Evolutionary conservation across 2,888 invertebrate genomes (phyloP), one percentile per base, ranked within the genome.

Genomic region (Gasteruption jaculator): DNA sequence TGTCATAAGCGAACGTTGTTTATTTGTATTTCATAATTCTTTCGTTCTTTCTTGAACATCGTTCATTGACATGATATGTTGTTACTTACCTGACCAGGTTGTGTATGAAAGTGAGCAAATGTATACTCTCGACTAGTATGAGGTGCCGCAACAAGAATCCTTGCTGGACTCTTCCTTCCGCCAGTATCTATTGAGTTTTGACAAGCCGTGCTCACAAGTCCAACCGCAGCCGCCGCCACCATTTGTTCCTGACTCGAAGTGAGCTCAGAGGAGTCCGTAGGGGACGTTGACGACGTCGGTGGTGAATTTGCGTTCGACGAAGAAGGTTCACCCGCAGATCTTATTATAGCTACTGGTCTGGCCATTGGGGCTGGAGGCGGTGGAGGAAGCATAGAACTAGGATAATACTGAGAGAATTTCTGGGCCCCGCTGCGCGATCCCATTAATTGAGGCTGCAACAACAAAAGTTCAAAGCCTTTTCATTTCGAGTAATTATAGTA

Each of bases 321-420:
- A 35, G 75, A 74, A 35, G 79, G 71, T 54, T 79, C 79, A 34
- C 77, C 86, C 58, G 92, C 91, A 41, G 93, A 93, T 58, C 93
- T 81, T 61, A 95, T 91, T 62, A 96, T 93, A 48, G 95, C 93
- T 19, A 95, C 95, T 0, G 95, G 95, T 50, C 95, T 78, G 3
- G 95, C 94, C 90, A 95, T 92, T 12, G 94, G 94, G 5, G 94
- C 93, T 21, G 94, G 81, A 3, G 94, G 94, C 5, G 93, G 91
- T 18, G 94, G 94, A 5, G 94, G 94, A 65, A 95, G 77, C 89
- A 95, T 94, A 39, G 91, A 85, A 65, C 89, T 91, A 56, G 84
- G 85, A 73, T 91, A 91, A 74, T 91, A 92, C 63, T 90, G 88
- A 32, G 85, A 81, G 58, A 79, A 69, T 68, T 80, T 81, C 67